Conservation (phyloP, 2,113 vertebrate species). For the Naja naja region DNA sequence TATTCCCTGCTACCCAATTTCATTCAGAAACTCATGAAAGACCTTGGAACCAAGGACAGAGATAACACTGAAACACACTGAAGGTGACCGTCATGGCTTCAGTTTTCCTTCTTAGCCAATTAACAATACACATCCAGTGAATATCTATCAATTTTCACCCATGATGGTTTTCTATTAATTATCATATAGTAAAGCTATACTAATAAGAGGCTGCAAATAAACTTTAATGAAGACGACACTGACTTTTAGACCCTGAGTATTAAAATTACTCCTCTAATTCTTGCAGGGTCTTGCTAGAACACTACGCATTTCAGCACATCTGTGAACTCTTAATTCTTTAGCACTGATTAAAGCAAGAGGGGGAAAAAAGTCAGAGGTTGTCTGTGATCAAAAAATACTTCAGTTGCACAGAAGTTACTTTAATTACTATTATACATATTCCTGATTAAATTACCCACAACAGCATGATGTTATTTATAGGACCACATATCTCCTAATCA, state of each 20-base stretch:
- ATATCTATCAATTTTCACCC: not conserved
- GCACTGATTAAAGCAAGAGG: constrained; percentile 1
- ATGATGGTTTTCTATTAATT: not conserved
- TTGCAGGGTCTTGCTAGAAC: constrained; percentile 35
- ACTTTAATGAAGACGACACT: not conserved
- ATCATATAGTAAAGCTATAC: not conserved
- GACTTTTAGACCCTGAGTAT: constrained; percentile 14
- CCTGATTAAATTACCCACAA: not conserved
- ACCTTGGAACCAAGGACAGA: not conserved
- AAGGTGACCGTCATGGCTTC: not conserved
- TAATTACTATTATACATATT: not conserved
- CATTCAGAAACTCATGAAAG: no score
- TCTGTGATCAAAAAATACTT: not conserved
- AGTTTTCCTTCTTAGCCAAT: not conserved
- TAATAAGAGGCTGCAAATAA: not conserved
- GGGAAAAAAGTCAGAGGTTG: not conserved
- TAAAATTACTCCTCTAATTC: constrained; percentile 52
- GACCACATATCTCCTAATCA: not conserved
- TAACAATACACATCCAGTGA: not conserved
- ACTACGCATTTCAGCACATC: constrained; percentile 42
- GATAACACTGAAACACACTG: not conserved
- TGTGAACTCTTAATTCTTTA: constrained; percentile 53
- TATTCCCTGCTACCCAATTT: no score
- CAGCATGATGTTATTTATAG: not conserved
- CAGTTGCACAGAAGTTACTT: not conserved